phyloP scores from a whole-genome alignment of 2,113 vertebrate species.

The Conger conger region DNA sequence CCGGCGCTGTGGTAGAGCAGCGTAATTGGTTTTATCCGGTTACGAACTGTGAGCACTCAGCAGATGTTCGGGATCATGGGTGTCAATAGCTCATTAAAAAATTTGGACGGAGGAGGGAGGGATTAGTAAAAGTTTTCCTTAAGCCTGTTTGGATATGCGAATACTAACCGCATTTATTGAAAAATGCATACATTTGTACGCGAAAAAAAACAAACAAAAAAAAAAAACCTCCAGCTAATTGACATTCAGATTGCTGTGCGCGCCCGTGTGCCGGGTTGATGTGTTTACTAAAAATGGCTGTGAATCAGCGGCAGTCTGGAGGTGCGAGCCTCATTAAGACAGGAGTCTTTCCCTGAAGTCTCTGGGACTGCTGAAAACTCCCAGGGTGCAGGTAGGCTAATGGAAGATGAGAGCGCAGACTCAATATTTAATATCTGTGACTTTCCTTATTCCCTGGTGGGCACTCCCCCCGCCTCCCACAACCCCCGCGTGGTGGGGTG shows the following conservation, averaged over 20 bases:
- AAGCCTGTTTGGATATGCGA: conserved; percentile 8
- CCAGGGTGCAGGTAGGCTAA: conserved; percentile 11
- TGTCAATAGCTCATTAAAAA: conserved; percentile 72
- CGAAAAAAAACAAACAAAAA: not conserved
- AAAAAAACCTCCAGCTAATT: too few species aligned
- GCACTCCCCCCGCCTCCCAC: too few species aligned
- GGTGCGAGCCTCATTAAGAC: conserved; percentile 46
- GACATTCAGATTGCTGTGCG: conserved; percentile 61
- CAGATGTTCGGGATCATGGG: conserved; percentile 68
- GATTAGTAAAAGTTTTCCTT: conserved; percentile 31
- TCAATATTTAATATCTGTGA: not conserved
- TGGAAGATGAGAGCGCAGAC: not conserved
- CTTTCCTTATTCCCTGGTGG: not conserved
- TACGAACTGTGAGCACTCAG: conserved; percentile 60
- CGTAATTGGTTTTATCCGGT: conserved; percentile 66
- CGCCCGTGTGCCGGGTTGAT: conserved; percentile 52
- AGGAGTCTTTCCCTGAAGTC: not conserved
- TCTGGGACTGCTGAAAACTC: not conserved
- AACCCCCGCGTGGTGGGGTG: not conserved
- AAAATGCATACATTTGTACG: conserved; percentile 41
- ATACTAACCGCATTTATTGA: conserved; percentile 20
- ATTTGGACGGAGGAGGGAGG: conserved; percentile 26
- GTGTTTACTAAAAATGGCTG: conserved; percentile 61
- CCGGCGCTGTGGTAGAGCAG: conserved; percentile 47
- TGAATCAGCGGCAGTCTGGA: conserved; percentile 51